Evolutionary conservation across 2,113 vertebrate species (phyloP), one percentile per base, ranked within the genome.

Genomic region (Petrocephalus microphthalmus): DNA sequence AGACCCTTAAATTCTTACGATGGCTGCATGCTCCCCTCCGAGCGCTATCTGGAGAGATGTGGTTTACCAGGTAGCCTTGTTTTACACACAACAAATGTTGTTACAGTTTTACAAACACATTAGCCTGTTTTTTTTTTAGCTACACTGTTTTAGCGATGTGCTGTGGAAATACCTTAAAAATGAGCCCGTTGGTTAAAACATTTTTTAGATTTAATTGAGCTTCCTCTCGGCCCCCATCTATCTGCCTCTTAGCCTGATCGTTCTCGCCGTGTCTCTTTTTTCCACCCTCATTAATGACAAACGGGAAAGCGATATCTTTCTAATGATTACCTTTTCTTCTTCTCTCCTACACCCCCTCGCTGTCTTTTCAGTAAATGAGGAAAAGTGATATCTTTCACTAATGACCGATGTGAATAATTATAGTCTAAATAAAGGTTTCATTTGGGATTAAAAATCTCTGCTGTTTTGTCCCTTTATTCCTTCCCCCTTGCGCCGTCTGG

Each of bases 281-380:
- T 56, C 5, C 53, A 64, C 19, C 86, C 93, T 94, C 93, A 94
- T 93, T 94, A 94, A 90, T 92, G 91, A 92, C 89, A 88, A 22
- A 90, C 91, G 90, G 93, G 92, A 95, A 96, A 95, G 93, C 91
- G 95, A 96, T 96, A 95, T 92, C 93, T 90, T 92, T 90, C 92
- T 96, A 96, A 96, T 95, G 95, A 96, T 95, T 93, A 92, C 90
- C 93, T 92, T 93, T 92, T 92, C 83, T 56, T 89, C 90, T 91
- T 87, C 92, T 88, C 88, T 89, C 25, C 86, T 88, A 42, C 88
- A 0, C 57, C 82, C 53, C 84, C 85, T 56, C 88, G 92, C 56
- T 88, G 92, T 91, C 92, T 94, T 96, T 95, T 96, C 95, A 96
- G 95, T 96, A 96, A 96, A 96, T 95, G 95, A 95, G 94, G 93